Percentiles rank a stretch among this genome's conserved stretches.
Evolutionary conservation across 2,113 vertebrate genomes (phyloP).

Genomic region (Haemorhous mexicanus): DNA sequence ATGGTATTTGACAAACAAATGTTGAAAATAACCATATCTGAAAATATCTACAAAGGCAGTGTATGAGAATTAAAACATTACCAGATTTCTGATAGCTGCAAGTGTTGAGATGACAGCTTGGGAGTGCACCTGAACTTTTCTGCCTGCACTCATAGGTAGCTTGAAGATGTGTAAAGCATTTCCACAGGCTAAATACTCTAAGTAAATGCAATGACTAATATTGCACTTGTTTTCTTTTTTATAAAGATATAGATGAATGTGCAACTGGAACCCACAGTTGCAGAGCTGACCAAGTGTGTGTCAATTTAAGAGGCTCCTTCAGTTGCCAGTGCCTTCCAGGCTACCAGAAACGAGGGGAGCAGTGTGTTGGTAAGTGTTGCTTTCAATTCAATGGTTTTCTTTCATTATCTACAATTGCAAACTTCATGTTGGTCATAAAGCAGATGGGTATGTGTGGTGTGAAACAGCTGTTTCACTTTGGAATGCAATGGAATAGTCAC

Average conservation of each 20-base stretch:
- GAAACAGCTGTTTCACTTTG: neutral
- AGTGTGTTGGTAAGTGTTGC: slow-evolving; percentile 85
- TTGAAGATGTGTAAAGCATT: neutral
- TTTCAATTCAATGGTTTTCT: neutral
- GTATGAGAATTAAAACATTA: neutral
- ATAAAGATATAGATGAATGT: slow-evolving; percentile 92
- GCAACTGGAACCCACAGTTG: slow-evolving; percentile 84
- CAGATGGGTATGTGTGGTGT: neutral
- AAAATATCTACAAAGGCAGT: neutral
- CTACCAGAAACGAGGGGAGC: slow-evolving; percentile 87
- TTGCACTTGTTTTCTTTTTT: neutral
- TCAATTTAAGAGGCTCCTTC: slow-evolving; percentile 91
- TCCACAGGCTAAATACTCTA: neutral
- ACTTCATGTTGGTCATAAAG: neutral
- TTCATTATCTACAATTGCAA: neutral
- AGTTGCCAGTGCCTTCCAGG: slow-evolving; percentile 86
- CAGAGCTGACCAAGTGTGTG: slow-evolving; percentile 84
- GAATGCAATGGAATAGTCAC: neutral
- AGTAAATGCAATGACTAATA: neutral
- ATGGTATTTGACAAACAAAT: neutral
- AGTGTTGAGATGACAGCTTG: neutral
- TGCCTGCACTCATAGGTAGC: neutral
- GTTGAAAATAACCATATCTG: neutral
- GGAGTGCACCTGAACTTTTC: neutral
- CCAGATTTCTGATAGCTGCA: neutral